Conservation (phyloP, 2,888 invertebrate genomes). For the Polymixis lichenea region DNA sequence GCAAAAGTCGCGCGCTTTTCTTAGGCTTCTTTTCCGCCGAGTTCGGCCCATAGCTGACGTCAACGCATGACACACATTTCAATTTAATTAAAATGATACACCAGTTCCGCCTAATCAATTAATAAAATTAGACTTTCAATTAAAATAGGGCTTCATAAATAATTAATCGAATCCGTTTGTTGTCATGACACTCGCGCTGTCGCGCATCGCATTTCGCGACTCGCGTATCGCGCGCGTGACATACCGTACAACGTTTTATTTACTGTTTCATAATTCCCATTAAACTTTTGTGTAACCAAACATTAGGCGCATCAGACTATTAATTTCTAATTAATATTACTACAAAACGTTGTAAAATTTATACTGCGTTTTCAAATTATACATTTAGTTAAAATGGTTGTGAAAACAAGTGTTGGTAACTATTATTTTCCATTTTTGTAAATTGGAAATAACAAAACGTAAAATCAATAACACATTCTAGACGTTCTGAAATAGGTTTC, state of each 20-base stretch:
- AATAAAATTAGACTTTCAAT: neutral
- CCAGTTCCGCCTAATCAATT: neutral
- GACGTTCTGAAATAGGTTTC: slow-evolving; percentile 25
- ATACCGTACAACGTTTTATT: slow-evolving; percentile 12
- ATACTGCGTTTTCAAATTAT: neutral
- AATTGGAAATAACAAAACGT: slow-evolving; percentile 35
- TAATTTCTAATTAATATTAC: neutral
- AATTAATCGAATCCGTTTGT: slow-evolving; percentile 44
- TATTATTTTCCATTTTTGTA: neutral
- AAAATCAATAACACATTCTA: slow-evolving; percentile 41
- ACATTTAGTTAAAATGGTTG: neutral
- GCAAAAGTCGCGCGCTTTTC: slow-evolving; percentile 76
- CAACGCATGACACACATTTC: slow-evolving; percentile 8
- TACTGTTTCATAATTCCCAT: neutral
- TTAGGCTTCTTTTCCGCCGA: slow-evolving; percentile 82
- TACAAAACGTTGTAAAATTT: too few species aligned
- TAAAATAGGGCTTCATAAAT: neutral
- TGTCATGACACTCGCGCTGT: slow-evolving; percentile 32
- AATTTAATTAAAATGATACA: slow-evolving; percentile 7
- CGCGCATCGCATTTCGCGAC: neutral
- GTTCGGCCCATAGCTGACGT: slow-evolving; percentile 88
- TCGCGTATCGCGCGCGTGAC: slow-evolving; percentile 18
- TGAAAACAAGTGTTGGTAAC: neutral
- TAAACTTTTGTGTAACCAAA: neutral
- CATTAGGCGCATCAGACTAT: too few species aligned